Evolutionary conservation across 2,113 vertebrate genomes (phyloP).

Genomic region (Sciurus niger): DNA sequence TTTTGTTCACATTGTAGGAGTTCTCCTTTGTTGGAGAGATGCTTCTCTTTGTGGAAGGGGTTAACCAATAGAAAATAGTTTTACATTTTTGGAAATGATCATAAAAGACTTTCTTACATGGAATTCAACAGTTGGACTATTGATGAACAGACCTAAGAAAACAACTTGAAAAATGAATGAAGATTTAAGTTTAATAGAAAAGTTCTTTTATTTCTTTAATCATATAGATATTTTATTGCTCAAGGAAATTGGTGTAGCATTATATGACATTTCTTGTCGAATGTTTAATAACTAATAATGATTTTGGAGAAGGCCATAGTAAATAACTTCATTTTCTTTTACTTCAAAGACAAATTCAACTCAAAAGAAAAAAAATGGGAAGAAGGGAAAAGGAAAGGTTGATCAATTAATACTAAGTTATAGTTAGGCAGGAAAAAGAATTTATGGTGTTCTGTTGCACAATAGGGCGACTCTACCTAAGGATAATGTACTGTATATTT

Average conservation of each 20-base stretch:
- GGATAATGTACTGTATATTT: background rate
- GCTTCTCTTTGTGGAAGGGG: background rate
- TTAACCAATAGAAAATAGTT: background rate
- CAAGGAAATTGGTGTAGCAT: background rate
- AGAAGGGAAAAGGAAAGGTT: background rate
- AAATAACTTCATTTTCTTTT: background rate
- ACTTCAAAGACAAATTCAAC: background rate
- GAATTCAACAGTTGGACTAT: background rate
- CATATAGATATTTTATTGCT: slow-evolving; percentile 52
- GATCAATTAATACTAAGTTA: background rate
- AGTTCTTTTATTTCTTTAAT: slow-evolving; percentile 18
- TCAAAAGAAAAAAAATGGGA: slow-evolving; percentile 8
- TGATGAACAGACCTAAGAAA: background rate
- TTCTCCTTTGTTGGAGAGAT: background rate
- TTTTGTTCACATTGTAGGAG: background rate
- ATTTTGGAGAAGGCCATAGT: slow-evolving; percentile 55
- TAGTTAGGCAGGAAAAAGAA: background rate
- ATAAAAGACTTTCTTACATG: background rate
- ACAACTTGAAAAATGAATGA: slow-evolving; percentile 24
- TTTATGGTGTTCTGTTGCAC: background rate
- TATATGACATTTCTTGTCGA: background rate
- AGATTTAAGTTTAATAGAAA: slow-evolving; percentile 31
- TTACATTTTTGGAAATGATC: background rate
- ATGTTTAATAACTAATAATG: slow-evolving; percentile 10
- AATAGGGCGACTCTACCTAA: background rate